A percentile compares a stretch with the other conserved stretches of the same genome.
phyloP scores from a whole-genome alignment of 2,113 vertebrate species.

The Peromyscus polionotus region DNA sequence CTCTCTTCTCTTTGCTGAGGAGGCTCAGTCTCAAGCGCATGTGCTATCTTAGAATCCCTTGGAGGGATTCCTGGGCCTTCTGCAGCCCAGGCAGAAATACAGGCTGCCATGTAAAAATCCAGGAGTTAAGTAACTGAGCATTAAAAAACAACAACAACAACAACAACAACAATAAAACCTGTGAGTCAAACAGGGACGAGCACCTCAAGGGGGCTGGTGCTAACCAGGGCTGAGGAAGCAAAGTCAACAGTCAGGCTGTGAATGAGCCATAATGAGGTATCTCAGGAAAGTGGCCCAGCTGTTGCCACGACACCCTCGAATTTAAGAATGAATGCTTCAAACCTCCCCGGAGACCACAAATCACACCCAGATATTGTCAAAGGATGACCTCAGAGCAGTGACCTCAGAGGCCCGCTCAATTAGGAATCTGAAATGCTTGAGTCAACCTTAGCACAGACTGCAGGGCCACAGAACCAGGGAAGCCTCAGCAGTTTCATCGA shows the following conservation, averaged over 20 bases:
- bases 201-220: conserved; percentile 40
- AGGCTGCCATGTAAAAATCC: conserved; percentile 7
- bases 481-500: conserved; percentile 75
- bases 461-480: conserved; percentile 64
- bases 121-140: neutral
- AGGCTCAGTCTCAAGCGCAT: neutral
- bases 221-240: conserved; percentile 43
- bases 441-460: conserved; percentile 82
- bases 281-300: conserved; percentile 84
- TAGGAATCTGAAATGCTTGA: conserved; percentile 78
- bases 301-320: conserved; percentile 85
- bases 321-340: conserved; percentile 86
- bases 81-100: neutral
- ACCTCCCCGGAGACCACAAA: conserved; percentile 78
- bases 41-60: neutral
- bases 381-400: conserved; percentile 67
- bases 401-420: conserved; percentile 74
- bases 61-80: neutral
- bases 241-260: conserved; percentile 77
- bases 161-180: neutral
- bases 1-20: neutral
- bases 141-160: neutral
- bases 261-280: conserved; percentile 85
- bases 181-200: conserved; percentile 62
- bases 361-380: conserved; percentile 76